These are phyloP conservation scores for Papilio gigon DNA, from an alignment of 2,888 invertebrate genomes.

Conservation along the genomic window DNA sequence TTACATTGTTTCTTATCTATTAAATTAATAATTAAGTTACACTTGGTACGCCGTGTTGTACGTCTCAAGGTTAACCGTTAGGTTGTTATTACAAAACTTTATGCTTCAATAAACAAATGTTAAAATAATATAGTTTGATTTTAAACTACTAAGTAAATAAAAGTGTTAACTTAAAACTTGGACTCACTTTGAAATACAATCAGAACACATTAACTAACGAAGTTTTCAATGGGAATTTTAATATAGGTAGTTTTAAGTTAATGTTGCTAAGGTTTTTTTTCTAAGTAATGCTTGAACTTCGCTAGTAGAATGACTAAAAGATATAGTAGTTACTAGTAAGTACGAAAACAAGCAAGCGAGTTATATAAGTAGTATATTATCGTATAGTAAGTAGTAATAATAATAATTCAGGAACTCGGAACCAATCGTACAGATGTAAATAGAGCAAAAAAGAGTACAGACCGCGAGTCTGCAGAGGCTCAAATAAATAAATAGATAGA, in stretches of 20 bases:
- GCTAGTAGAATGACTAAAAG: too few species aligned
- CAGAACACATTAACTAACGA: not conserved
- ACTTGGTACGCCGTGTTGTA: not conserved
- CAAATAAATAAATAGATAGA: too few species aligned
- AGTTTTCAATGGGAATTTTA: not conserved
- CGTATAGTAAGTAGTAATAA: too few species aligned
- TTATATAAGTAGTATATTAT: too few species aligned
- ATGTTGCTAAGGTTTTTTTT: not conserved
- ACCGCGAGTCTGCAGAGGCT: too few species aligned
- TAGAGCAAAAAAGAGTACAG: too few species aligned
- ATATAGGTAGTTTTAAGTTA: not conserved
- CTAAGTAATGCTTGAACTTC: too few species aligned
- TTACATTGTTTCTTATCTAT: not conserved
- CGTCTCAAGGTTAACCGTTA: not conserved
- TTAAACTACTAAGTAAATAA: not conserved
- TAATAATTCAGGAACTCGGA: too few species aligned
- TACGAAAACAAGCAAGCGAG: too few species aligned
- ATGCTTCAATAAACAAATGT: not conserved
- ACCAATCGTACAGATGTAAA: too few species aligned
- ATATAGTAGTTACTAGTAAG: too few species aligned
- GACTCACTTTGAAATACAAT: not conserved
- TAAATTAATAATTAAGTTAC: not conserved
- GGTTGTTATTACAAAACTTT: not conserved
- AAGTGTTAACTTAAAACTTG: not conserved
- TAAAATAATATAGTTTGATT: constrained; percentile 1